Percentiles rank a stretch among this genome's conserved stretches.
These are phyloP conservation scores for Quadriops clusia DNA, from an alignment of 2,888 invertebrate genomes.

Conservation along the genomic window DNA sequence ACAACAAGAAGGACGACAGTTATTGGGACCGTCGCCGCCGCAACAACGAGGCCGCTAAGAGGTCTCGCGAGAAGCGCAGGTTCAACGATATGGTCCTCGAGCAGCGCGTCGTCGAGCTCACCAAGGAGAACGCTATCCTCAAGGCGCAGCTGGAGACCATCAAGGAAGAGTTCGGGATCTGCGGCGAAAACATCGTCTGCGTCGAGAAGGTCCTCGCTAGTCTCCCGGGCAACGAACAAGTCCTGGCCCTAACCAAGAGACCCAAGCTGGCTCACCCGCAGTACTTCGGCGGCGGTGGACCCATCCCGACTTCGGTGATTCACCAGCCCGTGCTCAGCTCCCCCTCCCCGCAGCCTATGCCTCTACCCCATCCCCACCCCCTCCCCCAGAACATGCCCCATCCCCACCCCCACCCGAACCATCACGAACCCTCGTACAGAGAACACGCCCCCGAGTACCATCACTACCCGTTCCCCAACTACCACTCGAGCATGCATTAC, in stretches of 20 bases:
- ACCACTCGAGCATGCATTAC: slow-evolving; percentile 35
- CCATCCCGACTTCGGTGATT: slow-evolving; percentile 49
- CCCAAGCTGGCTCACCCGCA: slow-evolving; percentile 41
- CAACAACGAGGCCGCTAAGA: slow-evolving; percentile 94
- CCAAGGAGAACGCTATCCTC: slow-evolving; percentile 89
- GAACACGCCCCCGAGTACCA: slow-evolving; percentile 14
- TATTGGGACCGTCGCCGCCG: slow-evolving; percentile 94
- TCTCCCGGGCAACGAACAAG: slow-evolving; percentile 72
- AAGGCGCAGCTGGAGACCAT: slow-evolving; percentile 88
- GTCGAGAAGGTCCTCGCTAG: slow-evolving; percentile 82
- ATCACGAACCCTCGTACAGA: slow-evolving; percentile 34
- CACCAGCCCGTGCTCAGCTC: slow-evolving; percentile 42
- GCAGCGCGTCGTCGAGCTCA: slow-evolving; percentile 84
- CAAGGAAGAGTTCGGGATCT: slow-evolving; percentile 85
- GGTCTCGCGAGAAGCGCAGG: slow-evolving; percentile 90
- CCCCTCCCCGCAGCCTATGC: slow-evolving; percentile 43
- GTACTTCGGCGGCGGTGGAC: slow-evolving; percentile 43
- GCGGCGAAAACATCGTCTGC: slow-evolving; percentile 75
- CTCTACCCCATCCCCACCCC: slow-evolving; percentile 31
- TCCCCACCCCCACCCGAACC: slow-evolving; percentile 39
- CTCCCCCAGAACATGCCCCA: slow-evolving; percentile 39
- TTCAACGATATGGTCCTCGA: slow-evolving; percentile 96
- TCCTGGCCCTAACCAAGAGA: slow-evolving; percentile 71
- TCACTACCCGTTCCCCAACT: slow-evolving; percentile 19
- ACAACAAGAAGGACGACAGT: slow-evolving; percentile 91